phyloP scores from a whole-genome alignment of 2,888 invertebrate species.

The Helicoverpa assulta region DNA sequence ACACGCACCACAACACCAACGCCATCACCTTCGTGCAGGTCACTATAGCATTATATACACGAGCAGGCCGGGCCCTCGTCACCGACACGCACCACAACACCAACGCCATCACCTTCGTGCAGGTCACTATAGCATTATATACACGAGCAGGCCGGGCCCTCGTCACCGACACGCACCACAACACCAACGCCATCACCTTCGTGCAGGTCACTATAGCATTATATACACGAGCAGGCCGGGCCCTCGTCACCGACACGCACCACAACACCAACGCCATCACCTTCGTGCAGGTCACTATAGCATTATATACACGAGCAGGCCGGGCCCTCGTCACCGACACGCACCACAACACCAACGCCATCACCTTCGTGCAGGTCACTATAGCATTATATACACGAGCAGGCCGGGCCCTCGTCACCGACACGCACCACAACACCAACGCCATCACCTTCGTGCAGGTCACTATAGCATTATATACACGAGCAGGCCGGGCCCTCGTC shows the following conservation, averaged over 20 bases:
- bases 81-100: no score
- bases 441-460: conserved; percentile 91
- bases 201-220: no score
- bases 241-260: conserved; percentile 98
- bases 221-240: conserved; percentile 94
- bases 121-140: no score
- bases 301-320: conserved; percentile 93
- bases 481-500: conserved; percentile 98
- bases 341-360: conserved; percentile 97
- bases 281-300: no score
- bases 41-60: no score
- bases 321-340: conserved; percentile 98
- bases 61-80: no score
- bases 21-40: no score
- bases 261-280: conserved; percentile 97
- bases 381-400: conserved; percentile 91
- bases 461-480: conserved; percentile 75
- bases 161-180: no score
- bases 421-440: conserved; percentile 97
- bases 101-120: no score
- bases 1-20: no score
- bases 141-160: no score
- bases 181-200: no score
- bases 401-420: conserved; percentile 98
- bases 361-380: conserved; percentile 83